phyloP scores from a whole-genome alignment of 1,140 invertebrate genomes.

The Dryas iulia region DNA sequence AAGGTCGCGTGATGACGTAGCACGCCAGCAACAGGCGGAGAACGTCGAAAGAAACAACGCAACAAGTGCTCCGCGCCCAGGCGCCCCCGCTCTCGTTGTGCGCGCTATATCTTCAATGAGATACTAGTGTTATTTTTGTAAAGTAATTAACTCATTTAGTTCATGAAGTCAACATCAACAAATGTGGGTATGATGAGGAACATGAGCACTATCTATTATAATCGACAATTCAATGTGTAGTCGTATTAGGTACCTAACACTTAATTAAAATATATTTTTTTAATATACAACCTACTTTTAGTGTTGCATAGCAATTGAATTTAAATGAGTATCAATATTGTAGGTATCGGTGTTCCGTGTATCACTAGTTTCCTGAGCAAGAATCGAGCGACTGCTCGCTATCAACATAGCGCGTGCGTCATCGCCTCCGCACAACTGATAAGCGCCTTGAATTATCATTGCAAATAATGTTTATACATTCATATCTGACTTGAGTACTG shows the following conservation, averaged over 20 bases:
- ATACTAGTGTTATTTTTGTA: constrained; percentile 12
- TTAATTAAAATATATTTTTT: not conserved
- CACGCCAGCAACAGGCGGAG: constrained; percentile 66
- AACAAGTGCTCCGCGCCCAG: constrained; percentile 70
- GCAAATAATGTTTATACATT: constrained; percentile 77
- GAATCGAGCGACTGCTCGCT: constrained; percentile 58
- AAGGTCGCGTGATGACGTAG: constrained; percentile 70
- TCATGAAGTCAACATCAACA: not conserved
- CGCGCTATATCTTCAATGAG: not conserved
- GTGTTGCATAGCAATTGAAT: not conserved
- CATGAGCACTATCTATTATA: not conserved
- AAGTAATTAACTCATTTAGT: constrained; percentile 3
- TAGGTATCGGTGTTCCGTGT: constrained; percentile 21
- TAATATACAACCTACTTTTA: not conserved
- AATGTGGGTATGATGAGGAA: not conserved
- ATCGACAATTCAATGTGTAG: no score
- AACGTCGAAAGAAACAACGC: constrained; percentile 67
- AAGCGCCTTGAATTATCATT: constrained; percentile 77
- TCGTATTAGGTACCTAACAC: no score
- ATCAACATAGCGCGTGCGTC: constrained; percentile 74
- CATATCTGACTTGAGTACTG: constrained; percentile 49
- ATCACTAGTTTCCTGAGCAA: constrained; percentile 63
- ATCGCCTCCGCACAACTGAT: constrained; percentile 73
- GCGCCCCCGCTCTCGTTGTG: constrained; percentile 45
- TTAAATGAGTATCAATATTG: not conserved